Base-by-base conservation (phyloP, 2,888 invertebrate genomes). In the Mythimna lalbum region DNA sequence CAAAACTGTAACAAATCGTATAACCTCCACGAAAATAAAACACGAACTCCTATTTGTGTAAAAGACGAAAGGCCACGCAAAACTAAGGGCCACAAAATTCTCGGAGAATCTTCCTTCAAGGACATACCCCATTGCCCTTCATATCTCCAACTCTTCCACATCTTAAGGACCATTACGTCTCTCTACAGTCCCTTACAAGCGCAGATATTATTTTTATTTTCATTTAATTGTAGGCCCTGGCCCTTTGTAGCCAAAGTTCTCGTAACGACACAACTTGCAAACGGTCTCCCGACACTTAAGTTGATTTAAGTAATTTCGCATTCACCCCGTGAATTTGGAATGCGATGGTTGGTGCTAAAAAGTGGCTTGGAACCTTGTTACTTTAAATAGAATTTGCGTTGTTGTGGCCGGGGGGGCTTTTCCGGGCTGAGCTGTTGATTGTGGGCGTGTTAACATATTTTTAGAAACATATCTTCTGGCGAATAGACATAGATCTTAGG, bases 201-300 rank as follows among this genome's bases (percentile, higher is more conserved):
- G 68, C 67, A 69, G 70, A 78, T 78, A 79, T 80, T 76, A 76
- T 76, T 79, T 79, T 80, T 76, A 75, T 75, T 79, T 78, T 75
- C 70, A 64, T 79, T 68, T 80, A 80, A 79, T 80, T 80, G 76
- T 75, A 33, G 55, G 56, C 49, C 63, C 50, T 21, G 23, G 9
- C 52, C 43, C 68, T 47, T 69, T 71, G 76, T 80, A 60, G 65
- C 59, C 23, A 68, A 76, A 79, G 68, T 79, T 79, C 19, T 47
- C 23, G 56, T 63, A 68, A 80, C 76, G 71, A 65, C 76, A 63
- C 57, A 76, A 79, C 79, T 80, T 78, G 74, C 67, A 63, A 79
- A 70, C 67, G 70, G 64, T 68, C 64, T 62, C 57, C 59, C 49
- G 65, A 63, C 79, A 76, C 65, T 79, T 76, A 66, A 71, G 71